Percentiles rank a stretch among this genome's conserved stretches.
Evolutionary conservation across 2,888 invertebrate genomes (phyloP).

Genomic region (Agrotis ipsilon): DNA sequence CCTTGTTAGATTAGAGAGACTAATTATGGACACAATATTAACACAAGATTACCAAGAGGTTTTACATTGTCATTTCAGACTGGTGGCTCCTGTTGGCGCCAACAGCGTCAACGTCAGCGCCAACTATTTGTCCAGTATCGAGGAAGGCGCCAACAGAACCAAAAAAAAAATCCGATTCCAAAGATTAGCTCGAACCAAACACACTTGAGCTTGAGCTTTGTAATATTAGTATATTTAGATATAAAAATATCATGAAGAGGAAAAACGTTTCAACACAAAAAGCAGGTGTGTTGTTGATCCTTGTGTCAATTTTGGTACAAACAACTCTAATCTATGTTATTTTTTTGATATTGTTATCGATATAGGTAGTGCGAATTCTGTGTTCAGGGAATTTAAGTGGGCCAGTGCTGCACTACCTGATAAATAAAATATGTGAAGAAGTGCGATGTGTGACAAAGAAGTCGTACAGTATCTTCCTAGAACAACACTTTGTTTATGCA

Average conservation of each 20-base stretch:
- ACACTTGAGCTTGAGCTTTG: too few relatives aligned
- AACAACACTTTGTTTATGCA: conserved; percentile 76
- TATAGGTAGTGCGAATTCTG: conserved; percentile 44
- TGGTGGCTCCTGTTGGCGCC: too few relatives aligned
- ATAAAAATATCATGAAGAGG: neutral
- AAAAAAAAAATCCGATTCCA: too few relatives aligned
- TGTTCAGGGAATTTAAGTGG: conserved; percentile 61
- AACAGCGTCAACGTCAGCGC: too few relatives aligned
- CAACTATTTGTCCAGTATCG: too few relatives aligned
- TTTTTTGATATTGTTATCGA: conserved; percentile 51
- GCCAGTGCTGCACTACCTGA: conserved; percentile 67
- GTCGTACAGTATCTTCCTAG: conserved; percentile 79
- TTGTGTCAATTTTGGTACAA: conserved; percentile 26
- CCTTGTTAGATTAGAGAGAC: conserved; percentile 6
- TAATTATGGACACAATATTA: neutral
- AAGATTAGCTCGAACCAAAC: too few relatives aligned
- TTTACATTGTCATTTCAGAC: neutral
- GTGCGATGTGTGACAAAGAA: conserved; percentile 72
- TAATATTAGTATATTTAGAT: too few relatives aligned
- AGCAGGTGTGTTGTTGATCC: conserved; percentile 6
- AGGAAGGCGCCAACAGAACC: too few relatives aligned
- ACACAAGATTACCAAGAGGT: neutral
- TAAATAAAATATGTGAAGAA: conserved; percentile 63
- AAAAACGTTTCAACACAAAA: neutral
- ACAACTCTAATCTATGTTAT: conserved; percentile 15